phyloP scores from a whole-genome alignment of 2,888 invertebrate genomes.

The Agriopis marginaria region DNA sequence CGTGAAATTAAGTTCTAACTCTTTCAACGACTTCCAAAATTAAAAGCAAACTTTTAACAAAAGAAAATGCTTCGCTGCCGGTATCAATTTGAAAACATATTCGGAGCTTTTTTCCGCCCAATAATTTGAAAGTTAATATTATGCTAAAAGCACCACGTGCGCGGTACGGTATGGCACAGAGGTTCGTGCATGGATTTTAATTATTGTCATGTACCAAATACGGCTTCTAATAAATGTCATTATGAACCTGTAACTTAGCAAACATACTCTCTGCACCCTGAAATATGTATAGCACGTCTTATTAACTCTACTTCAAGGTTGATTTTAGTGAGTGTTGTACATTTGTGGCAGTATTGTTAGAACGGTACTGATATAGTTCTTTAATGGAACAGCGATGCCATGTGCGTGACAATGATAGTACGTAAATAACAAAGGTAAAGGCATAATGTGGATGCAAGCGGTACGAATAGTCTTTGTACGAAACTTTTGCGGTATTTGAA shows the following conservation, averaged over 20 bases:
- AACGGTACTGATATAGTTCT: constrained; percentile 73
- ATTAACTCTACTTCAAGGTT: constrained; percentile 46
- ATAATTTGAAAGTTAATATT: constrained; percentile 76
- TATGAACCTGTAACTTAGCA: constrained; percentile 74
- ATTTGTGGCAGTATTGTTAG: constrained; percentile 36
- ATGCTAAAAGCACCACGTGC: constrained; percentile 76
- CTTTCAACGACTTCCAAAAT: constrained; percentile 19
- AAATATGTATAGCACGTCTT: constrained; percentile 27
- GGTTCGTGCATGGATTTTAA: constrained; percentile 85
- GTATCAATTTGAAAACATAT: constrained; percentile 54
- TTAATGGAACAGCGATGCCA: constrained; percentile 80
- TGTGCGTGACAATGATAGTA: constrained; percentile 84
- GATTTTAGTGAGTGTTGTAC: constrained; percentile 36
- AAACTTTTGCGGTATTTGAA: constrained; percentile 62
- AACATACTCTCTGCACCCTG: constrained; percentile 43
- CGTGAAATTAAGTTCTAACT: constrained; percentile 28
- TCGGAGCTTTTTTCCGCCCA: constrained; percentile 62
- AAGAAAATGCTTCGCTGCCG: constrained; percentile 20
- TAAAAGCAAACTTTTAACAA: constrained; percentile 32
- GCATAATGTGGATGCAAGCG: constrained; percentile 73
- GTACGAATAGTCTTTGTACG: constrained; percentile 54
- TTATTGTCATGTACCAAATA: constrained; percentile 85
- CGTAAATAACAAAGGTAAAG: constrained; percentile 74
- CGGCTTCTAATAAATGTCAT: constrained; percentile 85
- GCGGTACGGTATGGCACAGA: constrained; percentile 80